phyloP scores from a whole-genome alignment of 1,140 invertebrate genomes.

The Lysiphlebus fabarum region DNA sequence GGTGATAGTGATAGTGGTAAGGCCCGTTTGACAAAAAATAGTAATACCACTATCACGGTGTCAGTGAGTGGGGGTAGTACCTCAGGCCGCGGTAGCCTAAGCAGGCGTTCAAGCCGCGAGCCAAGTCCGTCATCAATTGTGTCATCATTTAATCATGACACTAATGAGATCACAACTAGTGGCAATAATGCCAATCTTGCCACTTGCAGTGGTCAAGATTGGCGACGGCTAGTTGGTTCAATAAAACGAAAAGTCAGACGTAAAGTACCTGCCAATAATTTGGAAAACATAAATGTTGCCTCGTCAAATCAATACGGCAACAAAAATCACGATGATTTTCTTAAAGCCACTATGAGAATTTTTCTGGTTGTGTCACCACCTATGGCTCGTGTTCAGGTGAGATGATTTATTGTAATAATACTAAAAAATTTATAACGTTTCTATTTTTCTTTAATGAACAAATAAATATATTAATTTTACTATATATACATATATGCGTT shows the following conservation, averaged over 20 bases:
- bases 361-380: constrained; percentile 66
- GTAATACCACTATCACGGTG: constrained; percentile 40
- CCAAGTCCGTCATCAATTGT: constrained; percentile 42
- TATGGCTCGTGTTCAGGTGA: constrained; percentile 63
- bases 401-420: not conserved
- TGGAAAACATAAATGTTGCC: constrained; percentile 14
- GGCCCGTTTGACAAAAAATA: constrained; percentile 18
- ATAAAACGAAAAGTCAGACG: constrained; percentile 49
- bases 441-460: not conserved
- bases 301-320: not conserved
- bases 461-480: too few relatives aligned
- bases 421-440: not conserved
- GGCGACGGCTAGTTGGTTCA: constrained; percentile 52
- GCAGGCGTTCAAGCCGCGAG: constrained; percentile 44
- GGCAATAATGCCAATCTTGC: constrained; percentile 25
- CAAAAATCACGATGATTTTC: constrained; percentile 55
- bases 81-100: constrained; percentile 40
- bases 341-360: constrained; percentile 65
- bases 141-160: constrained; percentile 22
- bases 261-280: constrained; percentile 35
- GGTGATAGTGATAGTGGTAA: constrained; percentile 7
- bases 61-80: constrained; percentile 40
- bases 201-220: constrained; percentile 42
- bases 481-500: too few relatives aligned
- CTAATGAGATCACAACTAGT: constrained; percentile 24